Evolutionary conservation across 2,888 invertebrate genomes (phyloP).

Genomic region (Harpagoxenus sublaevis): DNA sequence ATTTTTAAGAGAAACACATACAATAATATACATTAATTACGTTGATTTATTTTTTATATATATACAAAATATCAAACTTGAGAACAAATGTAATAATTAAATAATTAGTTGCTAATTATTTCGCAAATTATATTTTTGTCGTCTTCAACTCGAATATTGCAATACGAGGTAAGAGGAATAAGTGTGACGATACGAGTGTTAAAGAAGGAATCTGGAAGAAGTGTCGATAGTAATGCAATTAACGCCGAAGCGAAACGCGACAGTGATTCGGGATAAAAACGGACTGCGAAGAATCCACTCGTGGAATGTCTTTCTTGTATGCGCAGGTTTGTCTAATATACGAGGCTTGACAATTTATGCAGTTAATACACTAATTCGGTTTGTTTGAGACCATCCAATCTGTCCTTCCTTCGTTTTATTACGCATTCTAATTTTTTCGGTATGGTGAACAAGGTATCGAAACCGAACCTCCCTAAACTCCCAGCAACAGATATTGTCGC

Average conservation of each 20-base stretch:
- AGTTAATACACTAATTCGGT: too few relatives aligned
- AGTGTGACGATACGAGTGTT: neutral
- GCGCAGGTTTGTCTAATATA: too few relatives aligned
- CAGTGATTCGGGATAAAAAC: neutral
- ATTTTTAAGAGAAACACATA: conserved; percentile 13
- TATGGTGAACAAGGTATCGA: too few relatives aligned
- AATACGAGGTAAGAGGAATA: neutral
- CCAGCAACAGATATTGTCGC: too few relatives aligned
- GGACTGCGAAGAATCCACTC: too few relatives aligned
- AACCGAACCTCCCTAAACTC: too few relatives aligned
- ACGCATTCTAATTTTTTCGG: too few relatives aligned
- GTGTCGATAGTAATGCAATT: conserved; percentile 75
- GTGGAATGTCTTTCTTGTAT: too few relatives aligned
- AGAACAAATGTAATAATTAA: too few relatives aligned
- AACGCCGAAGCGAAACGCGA: conserved; percentile 62
- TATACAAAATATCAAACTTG: neutral
- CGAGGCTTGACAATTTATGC: too few relatives aligned
- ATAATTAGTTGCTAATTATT: neutral
- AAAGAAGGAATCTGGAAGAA: conserved; percentile 20
- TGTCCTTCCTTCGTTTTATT: too few relatives aligned
- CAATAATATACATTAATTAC: neutral
- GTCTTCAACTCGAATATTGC: neutral
- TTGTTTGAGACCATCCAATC: too few relatives aligned
- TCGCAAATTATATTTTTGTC: conserved; percentile 9
- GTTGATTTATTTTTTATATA: conserved; percentile 19